A percentile compares a stretch with the other conserved stretches of the same genome.
Evolutionary conservation across 1,140 invertebrate genomes (phyloP).

Genomic region (Hypsibius dujardini): DNA sequence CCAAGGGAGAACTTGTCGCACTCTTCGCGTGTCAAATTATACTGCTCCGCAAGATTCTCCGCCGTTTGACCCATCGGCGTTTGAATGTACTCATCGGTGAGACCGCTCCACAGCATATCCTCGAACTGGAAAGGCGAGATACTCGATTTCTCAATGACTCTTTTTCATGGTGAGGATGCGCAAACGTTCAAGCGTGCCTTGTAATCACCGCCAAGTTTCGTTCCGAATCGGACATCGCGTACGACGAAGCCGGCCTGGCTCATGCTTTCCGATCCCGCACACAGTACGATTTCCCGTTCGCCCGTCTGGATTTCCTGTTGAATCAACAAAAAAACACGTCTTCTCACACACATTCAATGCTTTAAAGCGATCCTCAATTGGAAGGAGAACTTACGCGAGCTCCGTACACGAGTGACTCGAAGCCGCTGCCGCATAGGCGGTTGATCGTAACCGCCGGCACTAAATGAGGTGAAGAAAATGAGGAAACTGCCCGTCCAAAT

Average conservation of each 20-base stretch:
- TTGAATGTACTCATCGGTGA: constrained; percentile 72
- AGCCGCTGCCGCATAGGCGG: constrained; percentile 67
- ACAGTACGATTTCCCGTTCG: constrained; percentile 65
- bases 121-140: constrained; percentile 55
- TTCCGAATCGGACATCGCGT: constrained; percentile 74
- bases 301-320: constrained; percentile 74
- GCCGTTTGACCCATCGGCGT: constrained; percentile 91
- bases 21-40: constrained; percentile 62
- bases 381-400: constrained; percentile 49
- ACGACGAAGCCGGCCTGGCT: constrained; percentile 76
- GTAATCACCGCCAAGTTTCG: constrained; percentile 54
- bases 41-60: constrained; percentile 85
- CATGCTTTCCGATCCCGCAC: constrained; percentile 89
- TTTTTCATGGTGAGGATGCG: constrained; percentile 18
- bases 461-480: too few species aligned
- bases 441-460: constrained; percentile 36
- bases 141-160: too few species aligned
- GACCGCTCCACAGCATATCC: constrained; percentile 75
- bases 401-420: constrained; percentile 75
- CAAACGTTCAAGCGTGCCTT: constrained; percentile 29
- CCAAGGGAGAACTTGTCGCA: constrained; percentile 69
- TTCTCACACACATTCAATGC: too few species aligned
- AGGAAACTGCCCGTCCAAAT: constrained; percentile 46
- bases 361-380: constrained; percentile 19
- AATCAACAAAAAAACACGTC: too few species aligned